Percentiles rank a stretch among this genome's conserved stretches.
Evolutionary conservation across 2,797 vertebrate genomes (phyloP).

Genomic region (Hemitrygon akajei): DNA sequence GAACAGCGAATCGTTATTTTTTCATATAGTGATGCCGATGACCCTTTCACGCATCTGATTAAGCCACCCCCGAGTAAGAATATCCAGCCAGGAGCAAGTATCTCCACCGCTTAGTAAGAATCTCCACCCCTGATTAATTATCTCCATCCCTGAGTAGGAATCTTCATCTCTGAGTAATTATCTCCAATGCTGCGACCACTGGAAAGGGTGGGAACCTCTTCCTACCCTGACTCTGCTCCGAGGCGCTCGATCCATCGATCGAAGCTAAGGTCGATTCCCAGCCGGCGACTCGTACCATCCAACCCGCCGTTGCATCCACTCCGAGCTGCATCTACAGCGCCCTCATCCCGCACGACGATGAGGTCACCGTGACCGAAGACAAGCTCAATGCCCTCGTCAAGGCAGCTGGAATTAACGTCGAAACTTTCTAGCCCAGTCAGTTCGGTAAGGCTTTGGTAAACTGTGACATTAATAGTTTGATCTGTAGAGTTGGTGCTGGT

Average conservation of each 20-base stretch:
- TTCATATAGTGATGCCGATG: too few relatives aligned
- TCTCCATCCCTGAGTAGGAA: too few relatives aligned
- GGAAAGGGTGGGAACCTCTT: too few relatives aligned
- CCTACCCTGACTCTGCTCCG: constrained; percentile 49
- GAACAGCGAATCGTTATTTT: too few relatives aligned
- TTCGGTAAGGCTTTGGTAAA: constrained; percentile 72
- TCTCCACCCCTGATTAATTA: too few relatives aligned
- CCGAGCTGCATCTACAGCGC: constrained; percentile 87
- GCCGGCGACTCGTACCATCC: constrained; percentile 89
- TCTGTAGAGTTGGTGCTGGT: too few relatives aligned
- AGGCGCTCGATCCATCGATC: constrained; percentile 83
- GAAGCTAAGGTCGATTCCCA: constrained; percentile 86
- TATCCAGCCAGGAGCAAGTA: too few relatives aligned
- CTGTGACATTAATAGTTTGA: constrained; percentile 83
- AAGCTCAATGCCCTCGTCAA: constrained; percentile 26
- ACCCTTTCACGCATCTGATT: too few relatives aligned
- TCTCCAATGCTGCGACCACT: too few relatives aligned
- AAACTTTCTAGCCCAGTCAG: constrained; percentile 23
- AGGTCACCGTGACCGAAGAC: constrained; percentile 80
- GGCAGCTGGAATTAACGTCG: neutral
- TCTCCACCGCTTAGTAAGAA: too few relatives aligned
- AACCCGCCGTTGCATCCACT: constrained; percentile 83
- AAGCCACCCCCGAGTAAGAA: too few relatives aligned
- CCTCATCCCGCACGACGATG: constrained; percentile 85
- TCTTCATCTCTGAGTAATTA: too few relatives aligned